Evolutionary conservation across 2,797 vertebrate species (phyloP).

Genomic region (Acanthurus tractus): DNA sequence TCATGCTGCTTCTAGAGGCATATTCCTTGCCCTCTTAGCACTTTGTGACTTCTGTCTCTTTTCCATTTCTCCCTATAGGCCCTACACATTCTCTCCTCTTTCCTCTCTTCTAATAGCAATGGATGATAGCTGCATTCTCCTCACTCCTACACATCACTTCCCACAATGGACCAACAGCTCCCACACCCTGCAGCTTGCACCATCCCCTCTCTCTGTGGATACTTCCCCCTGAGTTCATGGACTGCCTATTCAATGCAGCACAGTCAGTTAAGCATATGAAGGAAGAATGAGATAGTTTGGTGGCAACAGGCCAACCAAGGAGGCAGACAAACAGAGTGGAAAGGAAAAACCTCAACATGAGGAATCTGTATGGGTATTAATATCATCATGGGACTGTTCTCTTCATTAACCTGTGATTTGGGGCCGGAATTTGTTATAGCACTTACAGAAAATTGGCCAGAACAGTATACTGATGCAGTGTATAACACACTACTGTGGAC

Average conservation of each 20-base stretch:
- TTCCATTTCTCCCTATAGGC: too few species aligned
- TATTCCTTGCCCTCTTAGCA: constrained; percentile 46
- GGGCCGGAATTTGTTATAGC: neutral
- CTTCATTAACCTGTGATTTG: constrained; percentile 4
- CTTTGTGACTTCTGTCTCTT: constrained; percentile 40
- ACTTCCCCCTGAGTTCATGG: constrained; percentile 24
- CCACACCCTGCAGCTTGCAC: constrained; percentile 24
- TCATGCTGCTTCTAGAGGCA: constrained; percentile 24
- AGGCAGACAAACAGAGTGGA: constrained; percentile 22
- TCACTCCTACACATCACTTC: constrained; percentile 41
- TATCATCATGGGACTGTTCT: neutral
- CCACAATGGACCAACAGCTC: constrained; percentile 24
- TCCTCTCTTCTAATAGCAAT: constrained; percentile 60
- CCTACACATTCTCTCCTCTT: neutral
- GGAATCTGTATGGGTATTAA: constrained; percentile 13
- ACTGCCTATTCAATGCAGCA: constrained; percentile 46
- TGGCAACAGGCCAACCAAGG: constrained; percentile 5
- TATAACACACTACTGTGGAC: neutral
- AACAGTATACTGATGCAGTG: neutral
- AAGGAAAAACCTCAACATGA: constrained; percentile 27
- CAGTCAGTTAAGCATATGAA: constrained; percentile 61
- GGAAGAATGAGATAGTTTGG: constrained; percentile 50
- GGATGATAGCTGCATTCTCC: constrained; percentile 63
- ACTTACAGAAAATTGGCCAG: neutral
- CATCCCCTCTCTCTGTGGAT: constrained; percentile 33